phyloP scores from a whole-genome alignment of 2,888 invertebrate genomes.

The Nemotelus pantherinus region DNA sequence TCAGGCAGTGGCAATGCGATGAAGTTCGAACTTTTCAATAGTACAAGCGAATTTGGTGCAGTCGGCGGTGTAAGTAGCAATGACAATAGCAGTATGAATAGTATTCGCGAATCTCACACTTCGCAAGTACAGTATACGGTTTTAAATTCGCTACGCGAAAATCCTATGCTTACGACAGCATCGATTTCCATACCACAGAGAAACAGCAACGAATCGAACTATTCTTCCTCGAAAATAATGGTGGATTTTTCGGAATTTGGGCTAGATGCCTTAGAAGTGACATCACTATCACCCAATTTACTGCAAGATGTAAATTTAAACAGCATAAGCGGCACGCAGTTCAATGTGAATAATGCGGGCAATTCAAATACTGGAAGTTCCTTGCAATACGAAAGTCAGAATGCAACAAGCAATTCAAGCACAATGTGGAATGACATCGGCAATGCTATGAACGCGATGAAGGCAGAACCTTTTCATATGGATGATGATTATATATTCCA shows the following conservation, averaged over 20 bases:
- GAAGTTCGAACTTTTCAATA: slow-evolving; percentile 56
- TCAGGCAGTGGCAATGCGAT: slow-evolving; percentile 63
- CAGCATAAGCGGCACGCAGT: slow-evolving; percentile 53
- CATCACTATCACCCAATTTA: slow-evolving; percentile 62
- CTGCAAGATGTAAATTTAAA: slow-evolving; percentile 62
- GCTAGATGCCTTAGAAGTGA: slow-evolving; percentile 61
- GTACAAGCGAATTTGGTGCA: slow-evolving; percentile 51
- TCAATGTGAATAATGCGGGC: slow-evolving; percentile 5
- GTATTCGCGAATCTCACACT: slow-evolving; percentile 52
- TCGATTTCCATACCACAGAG: slow-evolving; percentile 74
- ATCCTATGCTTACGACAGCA: slow-evolving; percentile 66
- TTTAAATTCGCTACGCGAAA: slow-evolving; percentile 52
- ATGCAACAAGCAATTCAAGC: slow-evolving; percentile 59
- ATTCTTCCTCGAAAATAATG: slow-evolving; percentile 54
- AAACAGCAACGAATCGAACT: slow-evolving; percentile 57
- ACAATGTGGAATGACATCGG: slow-evolving; percentile 65
- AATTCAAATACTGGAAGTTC: slow-evolving; percentile 50
- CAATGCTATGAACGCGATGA: slow-evolving; percentile 64
- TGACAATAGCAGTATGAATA: slow-evolving; percentile 50
- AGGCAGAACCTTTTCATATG: slow-evolving; percentile 75
- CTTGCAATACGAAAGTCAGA: slow-evolving; percentile 57
- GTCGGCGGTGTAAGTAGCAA: slow-evolving; percentile 45
- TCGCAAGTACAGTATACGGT: slow-evolving; percentile 54
- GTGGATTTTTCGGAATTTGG: slow-evolving; percentile 63
- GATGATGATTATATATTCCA: slow-evolving; percentile 91